A percentile compares a stretch with the other conserved stretches of the same genome.
These are phyloP conservation scores for Heteromurus nitidus DNA, from an alignment of 2,888 invertebrate species.

Conservation along the genomic window DNA sequence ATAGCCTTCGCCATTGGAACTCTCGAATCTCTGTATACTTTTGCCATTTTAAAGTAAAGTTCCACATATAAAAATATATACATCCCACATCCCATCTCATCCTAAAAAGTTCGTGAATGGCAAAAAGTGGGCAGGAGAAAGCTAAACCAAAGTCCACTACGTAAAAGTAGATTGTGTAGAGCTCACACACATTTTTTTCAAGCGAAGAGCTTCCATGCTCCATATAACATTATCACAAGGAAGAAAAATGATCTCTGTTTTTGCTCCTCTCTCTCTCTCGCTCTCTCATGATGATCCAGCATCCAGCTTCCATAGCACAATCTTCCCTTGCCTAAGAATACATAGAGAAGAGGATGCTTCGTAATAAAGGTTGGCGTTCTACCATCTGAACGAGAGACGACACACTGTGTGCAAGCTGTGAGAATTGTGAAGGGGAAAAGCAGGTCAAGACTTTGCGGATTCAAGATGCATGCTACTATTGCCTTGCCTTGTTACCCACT, in stretches of 20 bases:
- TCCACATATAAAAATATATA: constrained; percentile 28
- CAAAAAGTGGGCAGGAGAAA: background rate
- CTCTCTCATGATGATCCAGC: constrained; percentile 1
- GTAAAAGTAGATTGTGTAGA: too few species aligned
- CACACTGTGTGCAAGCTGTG: background rate
- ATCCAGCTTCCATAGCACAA: background rate
- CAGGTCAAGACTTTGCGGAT: constrained; percentile 72
- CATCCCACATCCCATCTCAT: constrained; percentile 8
- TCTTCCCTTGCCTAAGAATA: background rate
- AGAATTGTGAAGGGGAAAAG: constrained; percentile 44
- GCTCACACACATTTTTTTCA: constrained; percentile 11
- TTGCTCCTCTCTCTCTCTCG: too few species aligned
- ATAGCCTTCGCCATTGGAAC: constrained; percentile 41
- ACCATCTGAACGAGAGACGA: too few species aligned
- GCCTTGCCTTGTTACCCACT: constrained; percentile 52
- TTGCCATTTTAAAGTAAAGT: constrained; percentile 35
- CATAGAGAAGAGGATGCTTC: background rate
- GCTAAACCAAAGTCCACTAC: too few species aligned
- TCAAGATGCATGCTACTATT: constrained; percentile 39
- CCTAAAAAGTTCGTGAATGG: constrained; percentile 1
- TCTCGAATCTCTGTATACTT: background rate
- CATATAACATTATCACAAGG: constrained; percentile 9
- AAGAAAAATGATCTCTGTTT: background rate
- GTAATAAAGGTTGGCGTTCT: too few species aligned
- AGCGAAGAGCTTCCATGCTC: constrained; percentile 15